Evolutionary conservation across 2,797 vertebrate genomes (phyloP), one percentile per base, ranked within the genome.

Genomic region (Urophycis tenuis): DNA sequence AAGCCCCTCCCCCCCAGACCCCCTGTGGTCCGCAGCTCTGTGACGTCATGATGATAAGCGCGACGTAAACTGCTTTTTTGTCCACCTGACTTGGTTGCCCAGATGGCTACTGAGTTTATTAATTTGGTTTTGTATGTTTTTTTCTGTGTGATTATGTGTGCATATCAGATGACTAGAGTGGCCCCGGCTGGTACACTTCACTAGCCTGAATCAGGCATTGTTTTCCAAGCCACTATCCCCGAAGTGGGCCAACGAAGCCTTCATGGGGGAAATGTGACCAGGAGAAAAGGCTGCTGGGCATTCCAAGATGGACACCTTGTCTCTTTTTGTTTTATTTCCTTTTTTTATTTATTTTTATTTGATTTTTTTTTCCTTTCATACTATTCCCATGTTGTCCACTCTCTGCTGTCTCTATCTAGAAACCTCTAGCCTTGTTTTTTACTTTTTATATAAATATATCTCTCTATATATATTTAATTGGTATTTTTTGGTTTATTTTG

Each of bases 101-200:
- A n/a, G 96, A 95, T 96, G 93, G 95, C 95, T 96, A 96, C 95
- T 96, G 95, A 96, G 90, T 92, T 96, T 96, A 98, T 98, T 98
- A 98, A 98, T 99, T 98, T 98, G 96, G 96, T 97, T 98, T 95
- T 98, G 95, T 99, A 98, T 98, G 96, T 99, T 95, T 94, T 71
- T 98, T 98, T 98, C 94, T 98, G 95, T 99, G 96, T 99, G 96
- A 98, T 98, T 98, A 98, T 99, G 95, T 99, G 97, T 99, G 97
- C 97, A 99, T 98, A 99, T 98, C 96, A 98, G 97, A 99, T 99
- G 96, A 98, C 96, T 98, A 98, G 96, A 96, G 95, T 98, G 96
- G 96, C 95, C 96, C 60, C 96, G 96, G 97, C 97, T 95, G 97
- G 96, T 96, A 96, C 96, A 98, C 96, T 96, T 96, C 97, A 98